Evolutionary conservation across 2,113 vertebrate genomes (phyloP), one percentile per base, ranked within the genome.

Genomic region (Nannospalax galili): DNA sequence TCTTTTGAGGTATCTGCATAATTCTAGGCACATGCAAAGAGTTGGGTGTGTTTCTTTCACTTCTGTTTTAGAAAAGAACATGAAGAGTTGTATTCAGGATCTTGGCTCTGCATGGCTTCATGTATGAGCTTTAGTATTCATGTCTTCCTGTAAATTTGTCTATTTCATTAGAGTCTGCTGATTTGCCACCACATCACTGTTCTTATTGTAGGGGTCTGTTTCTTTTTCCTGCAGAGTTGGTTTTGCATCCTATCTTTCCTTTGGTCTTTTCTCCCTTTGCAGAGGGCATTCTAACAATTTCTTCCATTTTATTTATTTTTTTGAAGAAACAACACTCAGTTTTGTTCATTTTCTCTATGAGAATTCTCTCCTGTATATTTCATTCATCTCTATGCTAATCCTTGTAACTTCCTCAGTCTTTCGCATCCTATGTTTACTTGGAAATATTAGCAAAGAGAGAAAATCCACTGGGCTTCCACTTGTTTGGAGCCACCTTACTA

Each of bases 351-450:
- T 88, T 74, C 26, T 70, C 52, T 73, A 3, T 69, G 81, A 12
- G 73, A 7, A 86, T 42, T 90, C 22, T 81, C 15, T 72, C 85
- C 45, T 94, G 16, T 60, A 58, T 88, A 58, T 88, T 80, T 72
- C 37, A 52, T 90, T 82, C 7, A 79, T 87, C 85, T 81, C 79
- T 30, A 15, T 24, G 8, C 7, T 70, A 16, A 72, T 87, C 48
- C 60, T 37, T 90, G 20, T n/a, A 52, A 37, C 45, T 88, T 93
- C 37, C 8, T 88, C 28, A n/a, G 42, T 35, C 89, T 91, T 96
- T 67, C 81, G 48, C 69, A 42, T 96, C 73, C 37, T 67, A 11
- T 93, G 67, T 45, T 82, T 42, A 67, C 28, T 19, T 84, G 77
- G n/a, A 16, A 26, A 12, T 92, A 62, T 74, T 56, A 45, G 64